Base-by-base conservation (phyloP, 2,888 invertebrate species). In the Drepanosiphum platanoidis region DNA sequence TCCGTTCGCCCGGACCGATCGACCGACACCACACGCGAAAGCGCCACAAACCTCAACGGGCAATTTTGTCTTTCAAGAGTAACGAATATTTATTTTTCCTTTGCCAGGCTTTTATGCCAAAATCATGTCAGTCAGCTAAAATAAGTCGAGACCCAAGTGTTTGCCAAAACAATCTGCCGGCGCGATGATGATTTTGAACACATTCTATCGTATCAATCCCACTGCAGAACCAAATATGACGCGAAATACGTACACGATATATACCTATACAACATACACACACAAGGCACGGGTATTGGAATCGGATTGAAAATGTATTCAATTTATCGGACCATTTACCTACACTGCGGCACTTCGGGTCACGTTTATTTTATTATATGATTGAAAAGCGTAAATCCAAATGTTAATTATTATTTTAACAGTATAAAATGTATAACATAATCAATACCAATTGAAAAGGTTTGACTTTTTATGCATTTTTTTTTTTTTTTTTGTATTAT, bases 161-260 rank as follows among this genome's bases (percentile, higher is more conserved):
- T 64, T 64, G 64, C 64, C 64, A 30, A 64, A 64, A 64, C 27
- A 64, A 64, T 64, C 64, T 64, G 64, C 27, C 27, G 27, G 64
- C n/a, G 64, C 9, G 22, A 68, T 68, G 8, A 68, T 68, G n/a
- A n/a, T 34, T 34, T 34, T 9, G 18, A 34, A 68, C 8, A 22
- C 32, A 52, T 52, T 13, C 42, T 42, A 13, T 66, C 66, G 15
- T 34, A 68, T 68, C 18, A 68, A 36, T 68, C 22, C 18, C 30
- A 58, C 64, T 13, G 5, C 13, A 42, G 7, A 61, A 61, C 22
- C n/a, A 30, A 64, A 61, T 61, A 30, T 13, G 46, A 15, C 11
- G 13, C 30, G 13, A 1, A 61, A n/a, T 61, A 64, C 58, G 9
- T 11, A n/a, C n/a, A 61, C 8, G 18, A 3, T 3, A 18, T 46